These are phyloP conservation scores for Miniopterus natalensis DNA, from an alignment of 2,113 vertebrate species.

Conservation along the genomic window DNA sequence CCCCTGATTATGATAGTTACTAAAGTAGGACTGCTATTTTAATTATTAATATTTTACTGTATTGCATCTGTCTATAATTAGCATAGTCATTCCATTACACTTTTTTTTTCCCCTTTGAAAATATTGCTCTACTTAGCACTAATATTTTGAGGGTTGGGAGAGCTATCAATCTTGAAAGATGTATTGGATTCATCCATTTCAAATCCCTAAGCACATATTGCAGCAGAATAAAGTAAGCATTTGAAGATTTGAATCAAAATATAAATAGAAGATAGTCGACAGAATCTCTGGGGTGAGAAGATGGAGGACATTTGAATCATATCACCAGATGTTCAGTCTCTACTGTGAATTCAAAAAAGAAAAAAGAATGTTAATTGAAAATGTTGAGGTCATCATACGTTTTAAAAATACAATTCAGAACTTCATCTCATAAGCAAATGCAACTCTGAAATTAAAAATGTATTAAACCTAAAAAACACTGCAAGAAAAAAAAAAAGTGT, in stretches of 20 bases:
- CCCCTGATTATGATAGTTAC: background rate
- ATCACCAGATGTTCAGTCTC: conserved; percentile 87
- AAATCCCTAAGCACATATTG: conserved; percentile 83
- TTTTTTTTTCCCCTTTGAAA: conserved; percentile 47
- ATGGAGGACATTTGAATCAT: conserved; percentile 83
- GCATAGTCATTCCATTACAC: background rate
- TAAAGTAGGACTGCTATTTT: background rate
- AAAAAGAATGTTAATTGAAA: conserved; percentile 81
- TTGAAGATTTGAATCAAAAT: conserved; percentile 87
- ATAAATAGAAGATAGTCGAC: conserved; percentile 82
- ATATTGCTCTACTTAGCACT: conserved; percentile 63
- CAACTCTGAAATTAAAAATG: conserved; percentile 83
- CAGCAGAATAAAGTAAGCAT: conserved; percentile 81
- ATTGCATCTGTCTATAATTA: background rate
- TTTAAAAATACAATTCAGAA: conserved; percentile 85
- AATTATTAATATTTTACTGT: background rate
- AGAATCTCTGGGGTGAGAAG: conserved; percentile 84
- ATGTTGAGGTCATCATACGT: conserved; percentile 81
- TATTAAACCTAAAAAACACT: conserved; percentile 80
- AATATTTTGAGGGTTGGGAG: conserved; percentile 73
- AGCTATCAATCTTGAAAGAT: conserved; percentile 78
- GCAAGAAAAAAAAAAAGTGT: conserved; percentile 79
- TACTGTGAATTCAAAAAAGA: conserved; percentile 84
- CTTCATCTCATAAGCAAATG: conserved; percentile 71
- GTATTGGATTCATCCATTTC: conserved; percentile 80